Evolutionary conservation across 1,140 invertebrate species (phyloP), one percentile per base, ranked within the genome.

Genomic region (Sitophilus oryzae): DNA sequence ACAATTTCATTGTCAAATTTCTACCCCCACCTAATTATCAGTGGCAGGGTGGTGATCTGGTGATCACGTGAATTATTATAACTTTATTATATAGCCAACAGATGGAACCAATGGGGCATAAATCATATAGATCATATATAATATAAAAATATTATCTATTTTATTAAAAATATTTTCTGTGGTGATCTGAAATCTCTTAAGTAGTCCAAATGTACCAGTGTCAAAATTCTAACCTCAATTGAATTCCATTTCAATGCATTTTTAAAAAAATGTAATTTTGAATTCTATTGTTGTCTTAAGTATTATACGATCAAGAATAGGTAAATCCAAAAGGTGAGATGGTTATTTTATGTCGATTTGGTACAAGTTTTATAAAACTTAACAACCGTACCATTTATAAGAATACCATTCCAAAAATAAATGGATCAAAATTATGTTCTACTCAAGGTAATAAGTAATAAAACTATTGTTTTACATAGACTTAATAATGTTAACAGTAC

Each of bases 1-100:
- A 61, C 59, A 57, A 57, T 57, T 60, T 56, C 53, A 60, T 52
- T 61, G 60, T 59, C 60, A 61, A 42, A 61, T 53, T 58, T 59
- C 54, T 62, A 52, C 60, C 56, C 56, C 25, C n/a, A n/a, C 11
- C 25, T 30, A 30, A 30, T 6, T n/a, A 30, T 6, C 25, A 30
- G 11, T 30, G 25, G 11, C 25, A 30, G n/a, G n/a, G n/a, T n/a
- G n/a, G n/a, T n/a, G n/a, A n/a, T n/a, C 11, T 30, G 11, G 11
- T 11, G 25, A 11, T 30, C 25, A 30, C 11, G 25, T 30, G 25
- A 30, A 5, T 30, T 11, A 30, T 30, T 30, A 5, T 30, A 5
- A 5, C 11, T 30, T 30, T 11, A 30, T 30, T 5, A 5, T 30
- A 30, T 30, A 5, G 25, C 25, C 11, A 30, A 30, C 11, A 30